Conservation (phyloP, 2,113 vertebrate species). For the Siniperca knerii region DNA sequence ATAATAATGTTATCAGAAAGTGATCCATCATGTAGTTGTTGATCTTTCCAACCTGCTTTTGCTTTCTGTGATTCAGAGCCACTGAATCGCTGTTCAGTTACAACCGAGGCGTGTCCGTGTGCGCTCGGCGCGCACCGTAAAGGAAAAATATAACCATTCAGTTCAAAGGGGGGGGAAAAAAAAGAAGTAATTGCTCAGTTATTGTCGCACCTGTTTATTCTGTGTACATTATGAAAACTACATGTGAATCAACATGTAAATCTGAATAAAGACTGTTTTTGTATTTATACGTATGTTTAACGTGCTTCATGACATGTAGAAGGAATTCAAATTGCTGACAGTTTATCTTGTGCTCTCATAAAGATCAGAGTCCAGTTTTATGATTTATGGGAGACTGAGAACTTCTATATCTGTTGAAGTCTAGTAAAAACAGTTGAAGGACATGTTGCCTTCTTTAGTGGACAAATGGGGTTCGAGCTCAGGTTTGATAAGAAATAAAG, state of each 20-base stretch:
- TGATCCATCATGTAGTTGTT: not conserved
- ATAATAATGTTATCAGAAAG: not conserved
- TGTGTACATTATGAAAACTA: slow-evolving; percentile 39
- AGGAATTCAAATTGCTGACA: not conserved
- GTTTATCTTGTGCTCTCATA: slow-evolving; percentile 25
- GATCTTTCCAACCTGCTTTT: not conserved
- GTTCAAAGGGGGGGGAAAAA: not conserved
- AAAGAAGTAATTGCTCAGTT: slow-evolving; percentile 16
- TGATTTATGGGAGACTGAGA: not conserved
- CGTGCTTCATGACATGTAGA: not conserved
- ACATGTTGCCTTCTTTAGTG: not conserved
- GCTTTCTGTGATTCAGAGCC: not conserved
- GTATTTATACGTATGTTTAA: slow-evolving; percentile 38
- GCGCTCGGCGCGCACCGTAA: not conserved
- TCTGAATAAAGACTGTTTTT: slow-evolving; percentile 70
- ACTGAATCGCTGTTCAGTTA: not conserved
- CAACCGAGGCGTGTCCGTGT: not conserved
- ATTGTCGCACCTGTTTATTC: slow-evolving; percentile 20
- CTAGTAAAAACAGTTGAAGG: slow-evolving; percentile 10
- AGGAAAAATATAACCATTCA: not conserved
- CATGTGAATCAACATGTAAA: slow-evolving; percentile 64
- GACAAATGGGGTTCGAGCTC: not conserved
- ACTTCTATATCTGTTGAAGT: not conserved
- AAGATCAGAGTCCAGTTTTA: slow-evolving; percentile 57
- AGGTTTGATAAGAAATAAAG: not conserved